Evolutionary conservation across 1,140 invertebrate species (phyloP).

Genomic region (Littorina saxatilis): DNA sequence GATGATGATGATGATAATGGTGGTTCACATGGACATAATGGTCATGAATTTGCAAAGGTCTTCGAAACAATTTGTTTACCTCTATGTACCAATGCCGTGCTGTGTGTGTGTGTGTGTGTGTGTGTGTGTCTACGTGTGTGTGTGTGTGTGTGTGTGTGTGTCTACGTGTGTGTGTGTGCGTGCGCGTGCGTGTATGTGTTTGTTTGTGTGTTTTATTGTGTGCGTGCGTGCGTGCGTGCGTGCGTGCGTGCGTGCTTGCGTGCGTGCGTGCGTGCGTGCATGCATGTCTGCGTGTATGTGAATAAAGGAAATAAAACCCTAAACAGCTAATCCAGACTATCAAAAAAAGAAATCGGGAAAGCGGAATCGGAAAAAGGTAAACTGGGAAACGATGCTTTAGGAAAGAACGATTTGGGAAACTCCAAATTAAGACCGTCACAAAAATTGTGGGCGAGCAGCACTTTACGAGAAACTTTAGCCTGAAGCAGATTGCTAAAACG

Average conservation of each 20-base stretch:
- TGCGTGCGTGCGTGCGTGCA: neutral
- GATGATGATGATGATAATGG: neutral
- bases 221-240: neutral
- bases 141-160: no score
- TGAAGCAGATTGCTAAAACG: no score
- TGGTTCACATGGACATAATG: no score
- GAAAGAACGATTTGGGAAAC: neutral
- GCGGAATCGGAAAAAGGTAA: neutral
- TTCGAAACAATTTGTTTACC: no score
- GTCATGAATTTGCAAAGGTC: no score
- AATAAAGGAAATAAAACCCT: neutral
- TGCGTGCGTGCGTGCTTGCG: neutral
- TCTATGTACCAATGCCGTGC: no score
- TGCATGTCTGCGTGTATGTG: neutral
- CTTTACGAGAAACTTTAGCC: no score
- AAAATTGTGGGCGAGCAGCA: no score
- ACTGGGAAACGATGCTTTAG: no score
- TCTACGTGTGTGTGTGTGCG: no score
- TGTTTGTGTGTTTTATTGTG: neutral
- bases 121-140: no score
- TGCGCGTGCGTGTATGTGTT: neutral
- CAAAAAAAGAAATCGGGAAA: neutral
- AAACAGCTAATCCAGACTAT: neutral
- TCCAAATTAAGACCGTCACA: neutral
- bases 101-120: no score